Percentiles rank a stretch among this genome's conserved stretches.
Evolutionary conservation across 2,113 vertebrate genomes (phyloP).

Genomic region (Hypocryptadius cinnamomeus): DNA sequence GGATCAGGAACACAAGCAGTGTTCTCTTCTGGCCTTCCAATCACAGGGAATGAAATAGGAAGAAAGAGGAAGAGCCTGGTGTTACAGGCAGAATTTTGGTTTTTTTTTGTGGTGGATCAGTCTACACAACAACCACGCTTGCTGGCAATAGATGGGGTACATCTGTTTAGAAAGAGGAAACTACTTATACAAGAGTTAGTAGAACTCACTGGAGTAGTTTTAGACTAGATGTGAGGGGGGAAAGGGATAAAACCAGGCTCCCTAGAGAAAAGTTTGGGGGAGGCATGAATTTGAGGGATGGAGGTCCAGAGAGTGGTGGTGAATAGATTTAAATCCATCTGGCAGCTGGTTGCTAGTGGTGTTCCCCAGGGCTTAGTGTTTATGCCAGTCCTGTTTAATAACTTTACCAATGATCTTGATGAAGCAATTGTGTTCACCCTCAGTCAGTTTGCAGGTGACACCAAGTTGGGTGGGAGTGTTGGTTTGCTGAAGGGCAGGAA

Average conservation of each 20-base stretch:
- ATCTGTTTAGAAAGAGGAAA: neutral
- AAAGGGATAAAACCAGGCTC: neutral
- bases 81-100: neutral
- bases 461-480: neutral
- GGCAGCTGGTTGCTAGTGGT: neutral
- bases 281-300: neutral
- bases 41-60: neutral
- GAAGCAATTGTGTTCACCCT: rapidly evolving
- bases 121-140: neutral
- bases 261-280: neutral
- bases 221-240: neutral
- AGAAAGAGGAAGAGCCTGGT: neutral
- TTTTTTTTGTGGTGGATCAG: neutral
- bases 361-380: neutral
- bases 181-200: neutral
- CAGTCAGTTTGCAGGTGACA: neutral
- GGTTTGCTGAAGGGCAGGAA: neutral
- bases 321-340: neutral
- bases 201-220: neutral
- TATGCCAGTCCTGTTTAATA: neutral
- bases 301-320: neutral
- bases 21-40: neutral
- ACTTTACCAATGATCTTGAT: rapidly evolving
- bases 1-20: neutral
- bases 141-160: too few relatives aligned